Evolutionary conservation across 2,797 vertebrate species (phyloP).

Genomic region (Semotilus atromaculatus): DNA sequence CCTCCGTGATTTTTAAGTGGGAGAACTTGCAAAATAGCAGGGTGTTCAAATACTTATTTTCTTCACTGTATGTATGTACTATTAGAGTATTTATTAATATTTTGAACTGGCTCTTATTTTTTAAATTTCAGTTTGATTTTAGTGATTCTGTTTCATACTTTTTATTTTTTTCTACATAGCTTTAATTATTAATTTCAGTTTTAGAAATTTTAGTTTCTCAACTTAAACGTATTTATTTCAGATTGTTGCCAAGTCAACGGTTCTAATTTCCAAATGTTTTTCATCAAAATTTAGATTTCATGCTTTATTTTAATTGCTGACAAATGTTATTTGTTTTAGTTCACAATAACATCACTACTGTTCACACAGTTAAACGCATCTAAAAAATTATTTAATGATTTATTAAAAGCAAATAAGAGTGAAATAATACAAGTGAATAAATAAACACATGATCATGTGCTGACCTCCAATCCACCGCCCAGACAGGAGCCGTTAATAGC

Average conservation of each 20-base stretch:
- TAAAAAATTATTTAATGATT: background rate
- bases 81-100: background rate
- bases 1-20: too few species aligned
- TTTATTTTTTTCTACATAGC: too few species aligned
- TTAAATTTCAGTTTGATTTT: background rate
- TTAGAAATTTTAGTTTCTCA: background rate
- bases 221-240: background rate
- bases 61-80: too few species aligned
- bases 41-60: too few species aligned
- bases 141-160: background rate
- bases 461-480: constrained; percentile 86
- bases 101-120: background rate
- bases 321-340: background rate
- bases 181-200: background rate
- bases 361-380: background rate
- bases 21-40: too few species aligned
- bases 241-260: background rate
- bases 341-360: background rate
- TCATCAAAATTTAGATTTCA: background rate
- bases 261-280: background rate
- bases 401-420: background rate
- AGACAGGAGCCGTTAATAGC: constrained; percentile 85
- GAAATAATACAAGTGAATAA: background rate
- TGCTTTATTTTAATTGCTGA: background rate
- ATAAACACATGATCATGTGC: background rate